phyloP scores from a whole-genome alignment of 2,113 vertebrate species.

The Anhinga anhinga region DNA sequence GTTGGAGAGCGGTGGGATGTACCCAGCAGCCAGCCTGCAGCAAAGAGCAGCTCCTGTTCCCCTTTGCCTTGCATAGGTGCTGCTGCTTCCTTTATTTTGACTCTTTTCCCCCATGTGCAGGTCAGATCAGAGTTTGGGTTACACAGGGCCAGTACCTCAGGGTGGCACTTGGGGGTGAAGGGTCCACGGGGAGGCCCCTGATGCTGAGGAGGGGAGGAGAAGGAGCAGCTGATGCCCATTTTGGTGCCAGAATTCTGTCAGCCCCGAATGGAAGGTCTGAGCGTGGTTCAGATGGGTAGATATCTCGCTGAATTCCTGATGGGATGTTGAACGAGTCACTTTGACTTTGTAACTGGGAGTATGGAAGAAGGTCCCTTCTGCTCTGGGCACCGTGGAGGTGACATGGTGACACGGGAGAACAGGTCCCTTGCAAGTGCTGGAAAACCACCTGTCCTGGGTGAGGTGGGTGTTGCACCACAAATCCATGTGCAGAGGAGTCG shows the following conservation, averaged over 20 bases:
- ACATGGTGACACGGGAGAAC: accelerated
- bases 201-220: background rate
- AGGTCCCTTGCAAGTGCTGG: background rate
- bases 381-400: background rate
- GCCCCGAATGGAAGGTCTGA: background rate
- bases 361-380: background rate
- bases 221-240: background rate
- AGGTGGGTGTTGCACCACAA: background rate
- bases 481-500: no score
- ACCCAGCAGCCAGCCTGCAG: background rate
- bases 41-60: background rate
- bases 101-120: accelerated
- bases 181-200: accelerated
- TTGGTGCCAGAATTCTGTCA: background rate
- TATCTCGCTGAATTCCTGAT: background rate
- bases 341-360: background rate
- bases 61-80: background rate
- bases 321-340: accelerated
- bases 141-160: accelerated
- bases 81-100: background rate
- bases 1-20: background rate
- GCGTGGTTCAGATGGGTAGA: accelerated
- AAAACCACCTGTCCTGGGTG: background rate
- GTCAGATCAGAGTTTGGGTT: background rate
- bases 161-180: background rate